Conservation (phyloP, 2,113 vertebrate genomes). For the Meles meles region DNA sequence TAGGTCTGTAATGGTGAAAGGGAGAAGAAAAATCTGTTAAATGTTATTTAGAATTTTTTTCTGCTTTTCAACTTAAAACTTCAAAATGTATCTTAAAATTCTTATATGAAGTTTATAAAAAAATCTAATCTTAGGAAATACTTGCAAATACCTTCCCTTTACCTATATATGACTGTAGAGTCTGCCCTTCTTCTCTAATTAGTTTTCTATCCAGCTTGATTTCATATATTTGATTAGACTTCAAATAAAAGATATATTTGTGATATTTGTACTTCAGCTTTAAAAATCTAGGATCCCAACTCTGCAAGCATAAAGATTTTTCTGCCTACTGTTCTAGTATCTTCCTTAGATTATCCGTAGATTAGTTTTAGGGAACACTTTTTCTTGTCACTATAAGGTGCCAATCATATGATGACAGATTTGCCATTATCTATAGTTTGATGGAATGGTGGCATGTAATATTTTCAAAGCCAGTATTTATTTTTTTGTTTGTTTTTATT, state of each 20-base stretch:
- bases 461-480: neutral
- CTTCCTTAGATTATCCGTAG: neutral
- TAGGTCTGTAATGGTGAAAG: neutral
- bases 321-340: neutral
- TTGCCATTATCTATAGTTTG: conserved; percentile 20
- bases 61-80: conserved; percentile 2
- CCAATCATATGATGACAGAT: neutral
- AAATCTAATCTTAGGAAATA: neutral
- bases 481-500: neutral
- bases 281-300: neutral
- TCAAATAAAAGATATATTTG: conserved; percentile 24
- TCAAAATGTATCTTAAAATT: neutral
- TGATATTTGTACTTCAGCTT: conserved; percentile 22
- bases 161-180: neutral
- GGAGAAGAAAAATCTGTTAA: neutral
- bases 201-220: neutral
- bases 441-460: neutral
- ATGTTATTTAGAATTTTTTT: conserved; percentile 12
- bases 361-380: conserved; percentile 8
- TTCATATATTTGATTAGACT: neutral
- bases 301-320: neutral
- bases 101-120: neutral
- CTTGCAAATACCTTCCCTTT: neutral
- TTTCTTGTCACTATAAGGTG: neutral
- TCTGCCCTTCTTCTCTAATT: neutral